Evolutionary conservation across 37 sponge, comb jelly and placozoan genomes (phyloP).

Genomic region (Amphimedon queenslandica): DNA sequence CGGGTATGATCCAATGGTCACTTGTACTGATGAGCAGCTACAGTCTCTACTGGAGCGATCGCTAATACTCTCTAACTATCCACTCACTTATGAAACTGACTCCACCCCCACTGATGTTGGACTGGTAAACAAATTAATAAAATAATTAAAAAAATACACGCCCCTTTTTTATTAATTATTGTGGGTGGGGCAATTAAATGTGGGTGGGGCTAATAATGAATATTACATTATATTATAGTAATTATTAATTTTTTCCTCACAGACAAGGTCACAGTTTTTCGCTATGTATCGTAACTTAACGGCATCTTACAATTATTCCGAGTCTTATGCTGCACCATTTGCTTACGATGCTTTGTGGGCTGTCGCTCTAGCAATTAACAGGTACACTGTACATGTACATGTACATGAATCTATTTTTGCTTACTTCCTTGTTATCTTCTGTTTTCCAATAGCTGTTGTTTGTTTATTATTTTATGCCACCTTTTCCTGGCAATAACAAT

Average conservation of each 20-base stretch:
- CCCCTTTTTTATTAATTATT: no score
- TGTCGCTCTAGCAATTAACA: slow-evolving; percentile 38
- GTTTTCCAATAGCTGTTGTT: no score
- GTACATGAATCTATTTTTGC: no score
- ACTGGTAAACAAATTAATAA: slow-evolving; percentile 15
- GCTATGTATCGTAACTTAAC: not conserved
- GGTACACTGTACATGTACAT: no score
- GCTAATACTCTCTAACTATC: slow-evolving; percentile 1
- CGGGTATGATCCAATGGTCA: not conserved
- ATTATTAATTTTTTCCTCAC: not conserved
- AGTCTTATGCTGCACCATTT: slow-evolving; percentile 11
- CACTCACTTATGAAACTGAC: slow-evolving; percentile 5
- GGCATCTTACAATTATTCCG: not conserved
- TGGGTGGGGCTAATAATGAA: no score
- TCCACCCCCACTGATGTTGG: slow-evolving; percentile 29
- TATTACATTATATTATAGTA: not conserved
- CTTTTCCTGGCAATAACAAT: no score
- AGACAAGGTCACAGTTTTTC: slow-evolving; percentile 29
- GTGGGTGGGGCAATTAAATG: no score
- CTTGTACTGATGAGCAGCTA: slow-evolving; percentile 28
- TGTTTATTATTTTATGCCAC: no score
- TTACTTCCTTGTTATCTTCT: no score
- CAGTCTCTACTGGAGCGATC: slow-evolving; percentile 6
- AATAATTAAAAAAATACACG: not conserved
- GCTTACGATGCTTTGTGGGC: slow-evolving; percentile 59